Evolutionary conservation across 2,888 invertebrate genomes (phyloP).

Genomic region (Peribatodes rhomboidaria): DNA sequence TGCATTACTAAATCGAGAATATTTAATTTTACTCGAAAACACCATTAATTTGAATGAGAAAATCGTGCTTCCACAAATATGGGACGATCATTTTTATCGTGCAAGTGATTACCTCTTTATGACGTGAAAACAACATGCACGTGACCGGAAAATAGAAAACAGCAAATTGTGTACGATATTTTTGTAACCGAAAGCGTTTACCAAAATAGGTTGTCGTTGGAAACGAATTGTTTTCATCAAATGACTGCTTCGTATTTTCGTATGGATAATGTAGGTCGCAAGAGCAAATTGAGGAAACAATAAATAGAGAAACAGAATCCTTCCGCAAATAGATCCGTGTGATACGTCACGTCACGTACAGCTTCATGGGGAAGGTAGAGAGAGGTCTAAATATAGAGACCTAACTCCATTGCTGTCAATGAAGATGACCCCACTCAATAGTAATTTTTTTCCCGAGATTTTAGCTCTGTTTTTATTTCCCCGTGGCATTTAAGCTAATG

Average conservation of each 20-base stretch:
- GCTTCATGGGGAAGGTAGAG: constrained; percentile 14
- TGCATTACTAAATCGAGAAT: constrained; percentile 19
- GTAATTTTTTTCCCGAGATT: background rate
- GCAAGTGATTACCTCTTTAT: constrained; percentile 22
- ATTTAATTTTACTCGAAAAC: constrained; percentile 19
- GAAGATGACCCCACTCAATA: background rate
- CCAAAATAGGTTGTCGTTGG: constrained; percentile 35
- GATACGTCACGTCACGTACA: constrained; percentile 1
- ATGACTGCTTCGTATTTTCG: constrained; percentile 43
- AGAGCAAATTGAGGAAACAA: constrained; percentile 51
- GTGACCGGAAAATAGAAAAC: constrained; percentile 32
- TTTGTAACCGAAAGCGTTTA: constrained; percentile 40
- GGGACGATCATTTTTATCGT: constrained; percentile 17
- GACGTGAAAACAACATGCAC: constrained; percentile 33
- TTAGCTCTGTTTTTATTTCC: background rate
- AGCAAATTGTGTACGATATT: constrained; percentile 22
- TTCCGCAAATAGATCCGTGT: constrained; percentile 11
- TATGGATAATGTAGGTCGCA: constrained; percentile 68
- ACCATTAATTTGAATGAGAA: constrained; percentile 22
- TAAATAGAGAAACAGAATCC: constrained; percentile 6
- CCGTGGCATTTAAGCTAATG: background rate
- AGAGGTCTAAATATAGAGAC: constrained; percentile 16
- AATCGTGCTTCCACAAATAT: constrained; percentile 18
- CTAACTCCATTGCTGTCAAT: constrained; percentile 16
- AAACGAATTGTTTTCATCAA: constrained; percentile 41